Evolutionary conservation across 2,797 vertebrate genomes (phyloP), one percentile per base, ranked within the genome.

Genomic region (Hypotaenidia okinawae): DNA sequence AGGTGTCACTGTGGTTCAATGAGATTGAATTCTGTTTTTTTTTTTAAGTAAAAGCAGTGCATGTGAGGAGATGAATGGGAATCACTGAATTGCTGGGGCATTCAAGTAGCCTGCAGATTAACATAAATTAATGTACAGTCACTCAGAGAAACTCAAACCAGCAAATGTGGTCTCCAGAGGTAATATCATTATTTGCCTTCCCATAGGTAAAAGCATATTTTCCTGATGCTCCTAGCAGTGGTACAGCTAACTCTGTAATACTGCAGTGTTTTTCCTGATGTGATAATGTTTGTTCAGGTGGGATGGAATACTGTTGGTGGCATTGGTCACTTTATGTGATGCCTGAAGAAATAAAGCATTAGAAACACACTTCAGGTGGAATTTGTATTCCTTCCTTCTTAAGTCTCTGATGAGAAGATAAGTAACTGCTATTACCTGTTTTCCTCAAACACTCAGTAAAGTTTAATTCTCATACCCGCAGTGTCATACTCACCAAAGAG

Each of bases 341-440:
- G 33, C 57, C 81, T 87, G 69, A 90, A 89, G 70, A 95, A 89
- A 82, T 63, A 69, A 91, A 80, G 69, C 24, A 87, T 37, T 51
- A 91, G 83, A 84, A 89, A 32, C 52, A 57, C 61, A 67, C 21
- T 92, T 63, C 3, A 47, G 55, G 23, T 82, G 75, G 54, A 82
- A 79, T 93, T 93, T 80, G 39, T 41, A 39, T 91, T 88, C 33
- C 91, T 66, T 73, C 33, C 27, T 41, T 57, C 49, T 76, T 82
- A 91, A 22, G 9, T 81, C 16, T 84, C 74, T 88, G 76, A 85
- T 86, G 87, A 76, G 93, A 64, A 64, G 72, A 55, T 91, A 80
- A 84, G 47, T 70, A 81, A 83, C 78, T 90, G 72, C 74, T 97
- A 17, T 96, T 94, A 91, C 82, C 91, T 95, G 78, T 85, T 96